Conservation (phyloP, 1,140 invertebrate species). For the Holotrichia oblita region DNA sequence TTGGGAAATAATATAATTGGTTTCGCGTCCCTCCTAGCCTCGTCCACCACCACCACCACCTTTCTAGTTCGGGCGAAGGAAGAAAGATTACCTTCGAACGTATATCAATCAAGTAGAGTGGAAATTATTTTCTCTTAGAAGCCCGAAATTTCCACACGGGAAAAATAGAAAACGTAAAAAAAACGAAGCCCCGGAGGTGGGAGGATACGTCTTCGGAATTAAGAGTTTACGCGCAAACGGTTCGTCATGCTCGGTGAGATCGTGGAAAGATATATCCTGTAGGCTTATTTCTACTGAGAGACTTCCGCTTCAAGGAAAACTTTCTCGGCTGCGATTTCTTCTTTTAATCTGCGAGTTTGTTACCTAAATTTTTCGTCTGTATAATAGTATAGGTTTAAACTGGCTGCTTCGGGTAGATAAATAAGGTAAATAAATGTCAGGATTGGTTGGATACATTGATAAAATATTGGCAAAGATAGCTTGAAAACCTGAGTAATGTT, state of each 20-base stretch:
- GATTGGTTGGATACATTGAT: too few species aligned
- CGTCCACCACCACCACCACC: neutral
- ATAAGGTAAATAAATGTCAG: too few species aligned
- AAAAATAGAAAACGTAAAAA: conserved; percentile 23
- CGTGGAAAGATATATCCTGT: conserved; percentile 8
- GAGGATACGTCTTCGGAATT: neutral
- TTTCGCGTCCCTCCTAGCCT: neutral
- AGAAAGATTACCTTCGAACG: conserved; percentile 27
- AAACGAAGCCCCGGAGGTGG: too few species aligned
- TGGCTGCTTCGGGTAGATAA: too few species aligned
- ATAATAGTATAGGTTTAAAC: too few species aligned
- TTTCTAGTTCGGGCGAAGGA: neutral
- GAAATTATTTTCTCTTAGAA: conserved; percentile 1
- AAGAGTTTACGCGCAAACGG: neutral
- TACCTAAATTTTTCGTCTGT: too few species aligned
- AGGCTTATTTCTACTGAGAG: neutral
- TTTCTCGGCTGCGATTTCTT: too few species aligned
- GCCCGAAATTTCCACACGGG: neutral
- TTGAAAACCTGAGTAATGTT: too few species aligned
- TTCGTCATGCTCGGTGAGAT: neutral
- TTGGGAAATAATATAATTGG: conserved; percentile 16
- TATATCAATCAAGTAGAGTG: conserved; percentile 31
- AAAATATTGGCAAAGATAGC: too few species aligned
- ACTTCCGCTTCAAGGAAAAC: too few species aligned
- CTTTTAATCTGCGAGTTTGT: too few species aligned